Evolutionary conservation across 1,140 invertebrate genomes (phyloP).

Genomic region (Drosophila trapezifrons): DNA sequence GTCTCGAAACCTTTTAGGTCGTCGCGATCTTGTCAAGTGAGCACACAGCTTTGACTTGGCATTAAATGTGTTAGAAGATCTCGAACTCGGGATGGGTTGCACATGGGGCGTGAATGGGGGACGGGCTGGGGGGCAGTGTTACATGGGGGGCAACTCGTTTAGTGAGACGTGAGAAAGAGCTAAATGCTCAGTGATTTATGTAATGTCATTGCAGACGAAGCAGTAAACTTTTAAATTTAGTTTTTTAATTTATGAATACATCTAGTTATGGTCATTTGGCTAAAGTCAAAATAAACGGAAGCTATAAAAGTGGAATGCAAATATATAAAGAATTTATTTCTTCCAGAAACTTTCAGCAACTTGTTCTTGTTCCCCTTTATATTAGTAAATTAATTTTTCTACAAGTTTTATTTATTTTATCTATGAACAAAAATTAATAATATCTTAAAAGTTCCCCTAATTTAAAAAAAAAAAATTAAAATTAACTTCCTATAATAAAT

Average conservation of each 20-base stretch:
- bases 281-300: background rate
- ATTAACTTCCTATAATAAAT: background rate
- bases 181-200: slow-evolving; percentile 25
- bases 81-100: slow-evolving; percentile 9
- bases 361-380: too few species aligned
- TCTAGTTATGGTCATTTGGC: background rate
- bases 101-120: slow-evolving; percentile 5
- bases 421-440: background rate
- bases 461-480: too few species aligned
- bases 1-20: slow-evolving; percentile 51
- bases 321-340: too few species aligned
- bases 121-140: background rate
- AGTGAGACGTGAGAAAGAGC: slow-evolving; percentile 17
- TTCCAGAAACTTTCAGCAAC: background rate
- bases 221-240: slow-evolving; percentile 9
- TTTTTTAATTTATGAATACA: slow-evolving; percentile 5
- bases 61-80: slow-evolving; percentile 68
- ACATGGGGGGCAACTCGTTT: slow-evolving; percentile 18
- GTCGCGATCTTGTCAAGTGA: slow-evolving; percentile 47
- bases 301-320: too few species aligned
- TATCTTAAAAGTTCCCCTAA: background rate
- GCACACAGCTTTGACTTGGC: slow-evolving; percentile 54
- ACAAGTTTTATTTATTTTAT: background rate
- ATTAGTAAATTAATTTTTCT: background rate
- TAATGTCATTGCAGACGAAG: slow-evolving; percentile 10